phyloP scores from a whole-genome alignment of 64 coral and sea anemone genomes.

The Acropora tenuis region DNA sequence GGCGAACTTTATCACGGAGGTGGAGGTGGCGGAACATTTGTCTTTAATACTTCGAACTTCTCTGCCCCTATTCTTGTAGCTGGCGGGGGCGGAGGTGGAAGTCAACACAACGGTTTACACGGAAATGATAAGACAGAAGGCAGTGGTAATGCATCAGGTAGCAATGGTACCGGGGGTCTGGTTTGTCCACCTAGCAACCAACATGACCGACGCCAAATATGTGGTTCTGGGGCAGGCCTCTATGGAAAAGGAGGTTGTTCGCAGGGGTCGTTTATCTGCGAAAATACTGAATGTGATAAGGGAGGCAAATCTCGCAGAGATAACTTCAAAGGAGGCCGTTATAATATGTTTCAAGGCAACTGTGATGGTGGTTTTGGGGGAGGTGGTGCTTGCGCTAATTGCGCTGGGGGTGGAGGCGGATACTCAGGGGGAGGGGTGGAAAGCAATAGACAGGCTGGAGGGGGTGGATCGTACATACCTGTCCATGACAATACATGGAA shows the following conservation, averaged over 20 bases:
- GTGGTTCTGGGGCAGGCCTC: constrained; percentile 52
- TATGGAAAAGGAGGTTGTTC: constrained; percentile 36
- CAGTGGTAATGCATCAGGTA: constrained; percentile 28
- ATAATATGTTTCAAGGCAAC: too few relatives aligned
- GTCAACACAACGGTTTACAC: not conserved
- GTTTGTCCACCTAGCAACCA: not conserved
- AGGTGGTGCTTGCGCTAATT: constrained; percentile 54
- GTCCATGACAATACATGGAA: not conserved
- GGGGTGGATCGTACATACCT: constrained; percentile 58
- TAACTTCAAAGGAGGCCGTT: constrained; percentile 66
- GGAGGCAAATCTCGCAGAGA: constrained; percentile 39
- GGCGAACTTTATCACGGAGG: not conserved
- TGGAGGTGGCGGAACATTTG: constrained; percentile 79
- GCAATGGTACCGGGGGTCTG: constrained; percentile 32
- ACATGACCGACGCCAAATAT: not conserved
- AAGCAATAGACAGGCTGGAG: not conserved
- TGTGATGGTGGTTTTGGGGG: constrained; percentile 92
- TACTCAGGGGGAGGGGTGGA: constrained; percentile 72
- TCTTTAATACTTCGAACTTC: constrained; percentile 1
- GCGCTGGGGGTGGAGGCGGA: constrained; percentile 76
- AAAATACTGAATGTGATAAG: not conserved
- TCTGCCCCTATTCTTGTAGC: constrained; percentile 29
- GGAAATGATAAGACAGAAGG: constrained; percentile 47
- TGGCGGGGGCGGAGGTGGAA: constrained; percentile 81
- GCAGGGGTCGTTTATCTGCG: not conserved